Evolutionary conservation across 2,113 vertebrate species (phyloP).

Genomic region (Zosterops pallidus): DNA sequence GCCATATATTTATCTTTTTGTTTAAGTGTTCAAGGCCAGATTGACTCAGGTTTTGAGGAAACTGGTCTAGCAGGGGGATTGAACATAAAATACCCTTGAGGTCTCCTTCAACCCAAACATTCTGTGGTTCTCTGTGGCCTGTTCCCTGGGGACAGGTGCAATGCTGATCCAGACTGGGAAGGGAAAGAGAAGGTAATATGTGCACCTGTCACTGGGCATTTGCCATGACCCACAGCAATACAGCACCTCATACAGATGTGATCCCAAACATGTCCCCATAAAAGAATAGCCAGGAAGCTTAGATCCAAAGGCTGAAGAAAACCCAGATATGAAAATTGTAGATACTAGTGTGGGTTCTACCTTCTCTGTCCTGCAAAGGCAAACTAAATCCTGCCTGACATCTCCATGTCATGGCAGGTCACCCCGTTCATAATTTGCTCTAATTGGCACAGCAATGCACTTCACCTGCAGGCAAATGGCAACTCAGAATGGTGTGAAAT

Average conservation of each 20-base stretch:
- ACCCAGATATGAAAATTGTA: not conserved
- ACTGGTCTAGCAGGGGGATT: not conserved
- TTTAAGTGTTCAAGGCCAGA: not conserved
- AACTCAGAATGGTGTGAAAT: not conserved
- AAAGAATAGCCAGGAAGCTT: not conserved
- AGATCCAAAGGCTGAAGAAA: not conserved
- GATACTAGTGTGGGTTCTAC: not conserved
- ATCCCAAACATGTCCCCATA: not conserved
- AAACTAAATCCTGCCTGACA: not conserved
- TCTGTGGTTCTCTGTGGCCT: not conserved
- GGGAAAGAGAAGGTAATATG: fast-evolving
- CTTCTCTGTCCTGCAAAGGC: not conserved
- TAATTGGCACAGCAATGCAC: not conserved
- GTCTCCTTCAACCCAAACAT: not conserved
- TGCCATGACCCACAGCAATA: not conserved
- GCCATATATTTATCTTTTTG: not conserved
- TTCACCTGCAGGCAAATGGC: conserved; percentile 11
- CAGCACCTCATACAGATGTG: fast-evolving
- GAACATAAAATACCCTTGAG: not conserved
- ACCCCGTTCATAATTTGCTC: not conserved
- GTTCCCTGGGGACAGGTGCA: not conserved
- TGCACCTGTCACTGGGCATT: not conserved
- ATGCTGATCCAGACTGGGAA: not conserved
- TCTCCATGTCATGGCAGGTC: not conserved
- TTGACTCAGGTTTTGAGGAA: not conserved